Percentiles rank a stretch among this genome's conserved stretches.
phyloP scores from a whole-genome alignment of 2,888 invertebrate species.

The Pammene aurita region DNA sequence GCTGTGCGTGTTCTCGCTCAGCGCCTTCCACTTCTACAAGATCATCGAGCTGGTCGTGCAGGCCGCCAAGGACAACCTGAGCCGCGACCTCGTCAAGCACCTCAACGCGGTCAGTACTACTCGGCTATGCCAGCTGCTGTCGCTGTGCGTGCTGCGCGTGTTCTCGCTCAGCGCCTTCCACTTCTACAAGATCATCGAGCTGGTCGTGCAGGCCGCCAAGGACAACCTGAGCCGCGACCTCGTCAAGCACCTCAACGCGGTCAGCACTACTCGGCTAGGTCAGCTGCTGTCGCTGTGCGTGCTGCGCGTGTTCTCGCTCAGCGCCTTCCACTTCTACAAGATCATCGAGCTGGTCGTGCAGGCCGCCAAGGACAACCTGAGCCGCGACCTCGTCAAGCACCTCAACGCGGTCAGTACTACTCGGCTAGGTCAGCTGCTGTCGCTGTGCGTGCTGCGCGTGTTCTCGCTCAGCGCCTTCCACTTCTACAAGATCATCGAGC shows the following conservation, averaged over 20 bases:
- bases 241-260: constrained; percentile 96
- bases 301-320: constrained; percentile 90
- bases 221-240: constrained; percentile 94
- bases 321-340: constrained; percentile 96
- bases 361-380: constrained; percentile 92
- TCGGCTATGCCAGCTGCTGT: no score
- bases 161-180: background rate
- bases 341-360: constrained; percentile 97
- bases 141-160: background rate
- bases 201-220: constrained; percentile 93
- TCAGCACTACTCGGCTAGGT: constrained; percentile 64
- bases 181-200: constrained; percentile 95
- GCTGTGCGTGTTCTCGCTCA: constrained; percentile 90
- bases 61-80: constrained; percentile 92
- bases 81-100: constrained; percentile 96
- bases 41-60: constrained; percentile 97
- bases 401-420: constrained; percentile 81
- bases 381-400: constrained; percentile 96
- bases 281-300: constrained; percentile 87
- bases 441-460: background rate
- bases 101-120: constrained; percentile 81
- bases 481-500: constrained; percentile 95
- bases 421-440: no score
- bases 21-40: constrained; percentile 96
- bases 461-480: background rate